phyloP scores from a whole-genome alignment of 2,113 vertebrate species.

The Nibea coibor region DNA sequence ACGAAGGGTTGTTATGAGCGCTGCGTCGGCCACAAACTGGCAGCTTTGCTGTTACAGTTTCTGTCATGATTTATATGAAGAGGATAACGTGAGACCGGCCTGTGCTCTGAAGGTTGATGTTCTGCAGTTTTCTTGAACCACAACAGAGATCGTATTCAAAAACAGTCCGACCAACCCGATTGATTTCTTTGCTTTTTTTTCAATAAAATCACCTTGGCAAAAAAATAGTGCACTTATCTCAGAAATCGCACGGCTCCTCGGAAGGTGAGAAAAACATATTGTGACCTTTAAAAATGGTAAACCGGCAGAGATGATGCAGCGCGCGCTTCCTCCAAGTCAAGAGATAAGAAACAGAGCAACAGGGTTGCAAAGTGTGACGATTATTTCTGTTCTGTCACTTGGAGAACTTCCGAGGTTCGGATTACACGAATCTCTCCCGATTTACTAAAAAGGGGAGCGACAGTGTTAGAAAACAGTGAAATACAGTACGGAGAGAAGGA shows the following conservation, averaged over 20 bases:
- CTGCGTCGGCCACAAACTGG: conserved; percentile 18
- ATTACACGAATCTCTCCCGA: background rate
- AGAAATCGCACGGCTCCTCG: background rate
- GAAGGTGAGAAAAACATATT: background rate
- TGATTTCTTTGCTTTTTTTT: background rate
- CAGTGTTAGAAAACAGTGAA: background rate
- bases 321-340: background rate
- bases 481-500: background rate
- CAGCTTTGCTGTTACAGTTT: conserved; percentile 11
- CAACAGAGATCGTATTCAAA: background rate
- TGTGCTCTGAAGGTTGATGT: background rate
- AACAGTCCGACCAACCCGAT: background rate
- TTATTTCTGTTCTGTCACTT: background rate
- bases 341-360: background rate
- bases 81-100: conserved; percentile 12
- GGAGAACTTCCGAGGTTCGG: background rate
- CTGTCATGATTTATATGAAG: conserved; percentile 9
- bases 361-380: background rate
- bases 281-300: background rate
- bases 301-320: background rate
- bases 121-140: conserved; percentile 11
- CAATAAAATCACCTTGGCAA: background rate
- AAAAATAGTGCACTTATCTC: background rate
- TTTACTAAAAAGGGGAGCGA: background rate
- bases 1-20: conserved; percentile 17